Evolutionary conservation across 1,140 invertebrate genomes (phyloP).

Genomic region (Linepithema humile): DNA sequence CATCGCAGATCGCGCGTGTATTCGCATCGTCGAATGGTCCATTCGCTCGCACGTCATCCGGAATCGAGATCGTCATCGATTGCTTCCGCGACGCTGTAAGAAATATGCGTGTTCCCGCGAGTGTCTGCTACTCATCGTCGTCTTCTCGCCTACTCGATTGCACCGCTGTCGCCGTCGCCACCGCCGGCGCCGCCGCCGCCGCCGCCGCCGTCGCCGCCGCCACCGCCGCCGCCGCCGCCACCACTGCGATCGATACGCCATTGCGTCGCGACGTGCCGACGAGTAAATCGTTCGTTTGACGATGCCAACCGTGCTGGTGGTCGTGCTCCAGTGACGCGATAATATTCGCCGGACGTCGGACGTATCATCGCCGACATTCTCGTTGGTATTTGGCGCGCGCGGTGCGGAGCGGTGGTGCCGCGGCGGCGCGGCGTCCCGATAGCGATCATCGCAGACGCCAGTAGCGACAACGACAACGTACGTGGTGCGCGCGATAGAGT

Average conservation of each 20-base stretch:
- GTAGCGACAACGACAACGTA: background rate
- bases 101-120: constrained; percentile 55
- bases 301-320: constrained; percentile 39
- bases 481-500: background rate
- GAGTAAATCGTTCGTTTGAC: constrained; percentile 74
- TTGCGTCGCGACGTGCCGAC: constrained; percentile 76
- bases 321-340: constrained; percentile 52
- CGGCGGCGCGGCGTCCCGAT: constrained; percentile 12
- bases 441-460: constrained; percentile 23
- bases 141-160: background rate
- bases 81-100: constrained; percentile 11
- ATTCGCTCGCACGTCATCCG: background rate
- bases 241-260: constrained; percentile 81
- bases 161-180: background rate
- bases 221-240: constrained; percentile 1
- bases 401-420: background rate
- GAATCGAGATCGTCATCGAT: background rate
- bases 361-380: constrained; percentile 52
- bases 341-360: constrained; percentile 56
- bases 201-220: background rate
- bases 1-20: background rate
- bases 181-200: background rate
- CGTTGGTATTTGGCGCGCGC: constrained; percentile 31
- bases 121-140: constrained; percentile 10
- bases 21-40: constrained; percentile 1